Evolutionary conservation across 2,888 invertebrate species (phyloP).

Genomic region (Caenorhabditis sp.): DNA sequence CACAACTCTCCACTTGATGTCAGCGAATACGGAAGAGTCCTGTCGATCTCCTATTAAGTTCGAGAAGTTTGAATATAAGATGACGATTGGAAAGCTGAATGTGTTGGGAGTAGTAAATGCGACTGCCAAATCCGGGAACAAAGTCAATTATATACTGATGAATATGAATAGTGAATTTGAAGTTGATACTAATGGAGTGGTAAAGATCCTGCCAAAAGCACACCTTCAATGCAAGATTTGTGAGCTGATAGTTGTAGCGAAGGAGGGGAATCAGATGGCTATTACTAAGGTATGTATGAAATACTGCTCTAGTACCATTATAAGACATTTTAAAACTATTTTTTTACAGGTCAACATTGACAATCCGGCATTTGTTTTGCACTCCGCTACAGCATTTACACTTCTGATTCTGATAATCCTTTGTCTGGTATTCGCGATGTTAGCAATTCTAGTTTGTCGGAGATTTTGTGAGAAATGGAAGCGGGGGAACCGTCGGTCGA

Average conservation of each 20-base stretch:
- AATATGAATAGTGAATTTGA: slow-evolving; percentile 72
- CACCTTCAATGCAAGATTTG: slow-evolving; percentile 68
- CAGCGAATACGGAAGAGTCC: slow-evolving; percentile 45
- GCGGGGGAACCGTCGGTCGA: slow-evolving; percentile 60
- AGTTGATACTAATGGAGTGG: slow-evolving; percentile 64
- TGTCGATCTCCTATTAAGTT: slow-evolving; percentile 61
- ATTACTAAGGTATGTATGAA: slow-evolving; percentile 71
- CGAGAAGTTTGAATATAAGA: slow-evolving; percentile 67
- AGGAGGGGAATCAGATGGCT: slow-evolving; percentile 65
- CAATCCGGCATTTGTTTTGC: slow-evolving; percentile 62
- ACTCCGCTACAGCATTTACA: slow-evolving; percentile 60
- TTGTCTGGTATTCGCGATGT: slow-evolving; percentile 66
- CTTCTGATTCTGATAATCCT: slow-evolving; percentile 65
- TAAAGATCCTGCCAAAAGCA: slow-evolving; percentile 64
- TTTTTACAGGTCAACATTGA: slow-evolving; percentile 58
- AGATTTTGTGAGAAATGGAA: slow-evolving; percentile 70
- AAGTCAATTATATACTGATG: slow-evolving; percentile 62
- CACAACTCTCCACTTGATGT: slow-evolving; percentile 55
- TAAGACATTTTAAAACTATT: neutral
- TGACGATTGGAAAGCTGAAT: slow-evolving; percentile 67
- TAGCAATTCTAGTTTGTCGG: slow-evolving; percentile 67
- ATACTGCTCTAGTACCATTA: no score
- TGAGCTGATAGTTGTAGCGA: slow-evolving; percentile 76
- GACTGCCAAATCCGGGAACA: slow-evolving; percentile 51
- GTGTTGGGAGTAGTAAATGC: slow-evolving; percentile 67